Base-by-base conservation (phyloP, 2,113 vertebrate genomes). In the Etia nguti region DNA sequence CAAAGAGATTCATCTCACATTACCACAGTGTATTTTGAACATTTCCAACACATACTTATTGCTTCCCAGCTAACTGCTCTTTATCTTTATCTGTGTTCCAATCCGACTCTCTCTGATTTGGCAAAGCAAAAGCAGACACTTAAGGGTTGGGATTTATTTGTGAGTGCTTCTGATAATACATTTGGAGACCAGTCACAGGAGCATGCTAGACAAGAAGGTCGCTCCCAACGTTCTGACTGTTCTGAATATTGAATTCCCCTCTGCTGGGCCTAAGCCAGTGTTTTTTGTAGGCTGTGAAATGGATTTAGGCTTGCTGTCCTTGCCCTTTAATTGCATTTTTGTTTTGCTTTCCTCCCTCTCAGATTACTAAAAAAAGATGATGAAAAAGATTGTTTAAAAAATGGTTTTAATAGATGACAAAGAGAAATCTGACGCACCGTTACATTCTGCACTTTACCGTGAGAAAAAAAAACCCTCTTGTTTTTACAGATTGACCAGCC, bases 251-350 rank as follows among this genome's bases (percentile, higher is more conserved):
- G 18, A 6, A 79, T 79, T 57, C 57, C 81, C 79, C 82, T 89
- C 88, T 91, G 50, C 56, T 4, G 13, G 13, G 91, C 92, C 92
- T 92, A 65, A 88, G 90, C 92, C 91, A 93, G 88, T 88, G 93
- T 93, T 95, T 87, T 95, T 95, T 93, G 87, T 2, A 88, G 75
- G 43, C 48, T 16, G 89, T 56, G 82, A 89, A 93, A 86, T 84
- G 68, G 77, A 90, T 88, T 93, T 60, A 1, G 38, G 77, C 75
- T 91, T 52, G 36, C 90, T 93, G 88, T 93, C 84, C 65, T 85
- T 84, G 80, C 73, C 65, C 82, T 56, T 84, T 13, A 29, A 83
- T 46, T 84, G 68, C 80, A 62, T 60, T 75, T 90, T 84, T 83
- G 87, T 90, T 26, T 16, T 11, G 10, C 52, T 84, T 56, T 82